Base-by-base conservation (phyloP, 2,113 vertebrate genomes). In the Shinisaurus crocodilurus region DNA sequence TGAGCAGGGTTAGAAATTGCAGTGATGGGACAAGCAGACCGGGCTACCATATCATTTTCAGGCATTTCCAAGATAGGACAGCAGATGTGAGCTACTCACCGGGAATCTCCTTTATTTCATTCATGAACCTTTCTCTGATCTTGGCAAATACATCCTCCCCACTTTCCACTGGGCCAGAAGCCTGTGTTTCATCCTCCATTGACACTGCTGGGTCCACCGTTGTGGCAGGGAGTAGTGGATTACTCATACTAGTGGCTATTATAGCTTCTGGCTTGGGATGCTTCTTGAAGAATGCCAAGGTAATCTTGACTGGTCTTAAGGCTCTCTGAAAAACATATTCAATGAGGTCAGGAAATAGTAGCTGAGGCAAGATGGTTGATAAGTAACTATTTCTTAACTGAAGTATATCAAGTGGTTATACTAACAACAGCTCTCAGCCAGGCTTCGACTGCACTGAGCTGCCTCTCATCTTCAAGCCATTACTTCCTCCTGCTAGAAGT, bases 71-170 rank as follows among this genome's bases (percentile, higher is more conserved):
- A 43, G 37, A 25, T 16, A 88, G 57, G 85, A 90, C 43, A 87
- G 15, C 54, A 45, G 1, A 40, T 45, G 8, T 1, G 32, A 70
- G 74, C 4, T 90, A 98, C 99, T 99, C 96, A 99, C 99, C 0
- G 93, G 98, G 99, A 90, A 99, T 98, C 95, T 98, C 98, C 95
- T 98, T 98, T 88, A 99, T 98, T 96, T 99, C 98, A 0, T 99
- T 99, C 95, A 99, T 98, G 93, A 99, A 98, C 95, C 98, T 99
- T 90, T 99, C 98, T 95, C 97, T 98, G 93, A 99, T 95, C 91
- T 98, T 97, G 85, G 98, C 97, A 7, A 99, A 98, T 96, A 97
- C 95, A 92, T 99, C 98, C 76, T 98, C 98, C 96, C 98, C 98
- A 96, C 94, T 97, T 95, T 96, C 94, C 0, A 98, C 97, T 0